Conservation (phyloP, 2,888 invertebrate genomes). For the Lithophane leautieri region DNA sequence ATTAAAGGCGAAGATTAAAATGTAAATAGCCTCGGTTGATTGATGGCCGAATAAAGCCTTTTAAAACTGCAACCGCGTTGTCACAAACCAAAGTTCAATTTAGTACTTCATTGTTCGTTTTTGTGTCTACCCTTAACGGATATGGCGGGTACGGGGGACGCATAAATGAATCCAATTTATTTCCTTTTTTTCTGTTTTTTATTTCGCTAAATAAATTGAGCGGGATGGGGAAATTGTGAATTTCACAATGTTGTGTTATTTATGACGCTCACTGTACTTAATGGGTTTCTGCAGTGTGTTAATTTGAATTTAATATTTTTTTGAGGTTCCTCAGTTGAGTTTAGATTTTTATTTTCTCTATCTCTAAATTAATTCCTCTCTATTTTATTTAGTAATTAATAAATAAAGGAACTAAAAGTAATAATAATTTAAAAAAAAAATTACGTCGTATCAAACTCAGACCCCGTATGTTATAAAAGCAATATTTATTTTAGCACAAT, state of each 20-base stretch:
- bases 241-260: constrained; percentile 55
- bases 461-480: constrained; percentile 55
- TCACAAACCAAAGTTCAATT: constrained; percentile 86
- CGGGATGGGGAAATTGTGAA: constrained; percentile 58
- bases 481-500: constrained; percentile 74
- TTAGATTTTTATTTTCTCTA: not conserved
- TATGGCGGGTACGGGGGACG: constrained; percentile 74
- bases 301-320: constrained; percentile 46
- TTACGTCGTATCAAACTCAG: not conserved
- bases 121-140: constrained; percentile 81
- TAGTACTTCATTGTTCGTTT: constrained; percentile 82
- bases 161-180: constrained; percentile 86
- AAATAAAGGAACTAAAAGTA: not conserved
- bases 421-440: too few species aligned
- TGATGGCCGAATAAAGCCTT: constrained; percentile 81
- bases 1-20: constrained; percentile 72
- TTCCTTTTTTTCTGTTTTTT: constrained; percentile 78
- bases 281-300: constrained; percentile 48
- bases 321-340: not conserved
- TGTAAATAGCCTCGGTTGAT: constrained; percentile 75
- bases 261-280: constrained; percentile 62
- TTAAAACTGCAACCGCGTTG: constrained; percentile 75
- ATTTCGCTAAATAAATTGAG: constrained; percentile 67
- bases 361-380: not conserved
- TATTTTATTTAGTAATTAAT: not conserved